phyloP scores from a whole-genome alignment of 1,140 invertebrate genomes.

The Trypoxylus dichotomus region DNA sequence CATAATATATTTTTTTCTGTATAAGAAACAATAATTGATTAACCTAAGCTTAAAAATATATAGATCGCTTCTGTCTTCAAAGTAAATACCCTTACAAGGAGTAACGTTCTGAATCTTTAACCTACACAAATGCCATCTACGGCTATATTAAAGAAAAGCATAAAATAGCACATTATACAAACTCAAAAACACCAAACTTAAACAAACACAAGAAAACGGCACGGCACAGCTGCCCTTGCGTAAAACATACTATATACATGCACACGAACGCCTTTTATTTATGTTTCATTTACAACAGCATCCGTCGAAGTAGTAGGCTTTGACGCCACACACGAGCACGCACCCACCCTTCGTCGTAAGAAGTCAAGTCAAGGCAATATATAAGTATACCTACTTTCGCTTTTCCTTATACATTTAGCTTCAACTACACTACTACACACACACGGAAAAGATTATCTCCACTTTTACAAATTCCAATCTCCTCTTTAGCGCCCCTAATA shows the following conservation, averaged over 20 bases:
- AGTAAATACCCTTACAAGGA: background rate
- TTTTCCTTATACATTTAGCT: too few relatives aligned
- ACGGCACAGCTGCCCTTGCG: background rate
- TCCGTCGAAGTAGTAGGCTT: background rate
- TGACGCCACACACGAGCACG: background rate
- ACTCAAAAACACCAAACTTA: background rate
- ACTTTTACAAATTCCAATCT: conserved; percentile 11
- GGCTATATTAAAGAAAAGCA: background rate
- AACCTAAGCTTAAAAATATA: too few relatives aligned
- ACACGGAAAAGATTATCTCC: background rate
- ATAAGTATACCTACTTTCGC: too few relatives aligned
- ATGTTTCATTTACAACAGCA: background rate
- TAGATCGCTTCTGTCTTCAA: too few relatives aligned
- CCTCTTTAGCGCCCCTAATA: background rate
- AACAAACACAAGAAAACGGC: background rate
- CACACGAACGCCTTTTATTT: background rate
- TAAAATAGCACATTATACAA: background rate
- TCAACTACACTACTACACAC: background rate
- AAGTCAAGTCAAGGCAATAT: too few relatives aligned
- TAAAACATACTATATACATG: background rate
- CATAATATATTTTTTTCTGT: too few relatives aligned
- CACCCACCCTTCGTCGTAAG: too few relatives aligned
- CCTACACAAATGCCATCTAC: background rate
- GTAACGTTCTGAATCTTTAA: background rate
- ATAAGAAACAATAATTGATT: too few relatives aligned